Evolutionary conservation across 2,888 invertebrate genomes (phyloP).

Genomic region (Alitta virens): DNA sequence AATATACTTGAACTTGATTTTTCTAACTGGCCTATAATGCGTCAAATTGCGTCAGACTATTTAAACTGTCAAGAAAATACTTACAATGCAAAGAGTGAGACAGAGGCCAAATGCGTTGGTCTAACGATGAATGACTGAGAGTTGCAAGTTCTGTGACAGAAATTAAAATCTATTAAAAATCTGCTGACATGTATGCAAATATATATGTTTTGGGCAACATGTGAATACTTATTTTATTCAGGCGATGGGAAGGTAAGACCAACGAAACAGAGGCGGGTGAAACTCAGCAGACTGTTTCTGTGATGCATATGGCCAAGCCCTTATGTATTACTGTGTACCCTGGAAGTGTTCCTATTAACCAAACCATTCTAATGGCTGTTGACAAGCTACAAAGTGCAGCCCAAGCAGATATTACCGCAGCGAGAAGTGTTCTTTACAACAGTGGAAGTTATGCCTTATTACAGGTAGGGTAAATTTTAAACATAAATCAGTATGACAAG

Average conservation of each 20-base stretch:
- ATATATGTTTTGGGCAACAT: neutral
- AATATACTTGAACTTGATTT: too few relatives aligned
- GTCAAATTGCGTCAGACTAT: too few relatives aligned
- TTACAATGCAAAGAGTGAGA: too few relatives aligned
- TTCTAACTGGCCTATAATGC: too few relatives aligned
- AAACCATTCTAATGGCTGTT: conserved; percentile 29
- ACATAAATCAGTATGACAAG: too few relatives aligned
- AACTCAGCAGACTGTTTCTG: conserved; percentile 9
- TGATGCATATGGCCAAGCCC: conserved; percentile 24
- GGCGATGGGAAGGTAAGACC: conserved; percentile 24
- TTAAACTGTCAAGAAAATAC: too few relatives aligned
- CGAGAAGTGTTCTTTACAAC: conserved; percentile 15
- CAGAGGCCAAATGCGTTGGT: too few relatives aligned
- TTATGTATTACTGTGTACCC: conserved; percentile 20
- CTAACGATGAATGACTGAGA: too few relatives aligned
- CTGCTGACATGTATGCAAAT: neutral
- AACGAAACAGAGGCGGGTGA: conserved; percentile 18
- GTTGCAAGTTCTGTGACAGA: too few relatives aligned
- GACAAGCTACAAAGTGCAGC: conserved; percentile 23
- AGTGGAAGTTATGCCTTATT: conserved; percentile 14
- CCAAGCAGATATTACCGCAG: conserved; percentile 28
- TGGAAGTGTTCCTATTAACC: conserved; percentile 8
- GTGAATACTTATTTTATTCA: conserved; percentile 1
- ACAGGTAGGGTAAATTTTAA: too few relatives aligned
- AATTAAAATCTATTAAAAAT: neutral